Percentiles rank a stretch among this genome's conserved stretches.
phyloP scores from a whole-genome alignment of 1,140 invertebrate species.

The Nylanderia fulva region DNA sequence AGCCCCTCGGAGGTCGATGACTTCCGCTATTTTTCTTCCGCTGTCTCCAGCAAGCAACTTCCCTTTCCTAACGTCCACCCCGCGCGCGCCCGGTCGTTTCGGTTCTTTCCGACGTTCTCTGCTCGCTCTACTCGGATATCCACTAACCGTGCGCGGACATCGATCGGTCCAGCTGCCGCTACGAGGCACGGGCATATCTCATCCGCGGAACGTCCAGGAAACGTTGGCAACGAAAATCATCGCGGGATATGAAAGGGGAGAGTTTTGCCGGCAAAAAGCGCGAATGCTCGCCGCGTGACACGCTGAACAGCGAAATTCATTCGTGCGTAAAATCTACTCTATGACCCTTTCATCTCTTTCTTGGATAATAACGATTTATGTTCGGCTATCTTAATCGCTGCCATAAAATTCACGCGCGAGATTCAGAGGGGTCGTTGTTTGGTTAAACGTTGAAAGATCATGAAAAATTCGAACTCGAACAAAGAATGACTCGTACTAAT shows the following conservation, averaged over 20 bases:
- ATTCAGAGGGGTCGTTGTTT: neutral
- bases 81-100: constrained; percentile 72
- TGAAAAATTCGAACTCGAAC: neutral
- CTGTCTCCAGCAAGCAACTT: constrained; percentile 87
- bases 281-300: neutral
- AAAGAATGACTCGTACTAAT: constrained; percentile 20
- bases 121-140: constrained; percentile 73
- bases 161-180: constrained; percentile 68
- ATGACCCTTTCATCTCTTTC: neutral
- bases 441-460: neutral
- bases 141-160: constrained; percentile 75
- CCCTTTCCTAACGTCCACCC: constrained; percentile 81
- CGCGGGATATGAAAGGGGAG: neutral
- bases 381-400: neutral
- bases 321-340: neutral
- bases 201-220: constrained; percentile 52
- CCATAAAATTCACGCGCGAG: neutral
- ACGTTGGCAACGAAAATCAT: constrained; percentile 62
- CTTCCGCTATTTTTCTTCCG: constrained; percentile 91
- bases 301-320: constrained; percentile 7
- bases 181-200: constrained; percentile 55
- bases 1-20: constrained; percentile 90
- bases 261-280: constrained; percentile 18
- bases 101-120: constrained; percentile 72
- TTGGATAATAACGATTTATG: neutral